Evolutionary conservation across 2,113 vertebrate species (phyloP).

Genomic region (Thomomys bottae): DNA sequence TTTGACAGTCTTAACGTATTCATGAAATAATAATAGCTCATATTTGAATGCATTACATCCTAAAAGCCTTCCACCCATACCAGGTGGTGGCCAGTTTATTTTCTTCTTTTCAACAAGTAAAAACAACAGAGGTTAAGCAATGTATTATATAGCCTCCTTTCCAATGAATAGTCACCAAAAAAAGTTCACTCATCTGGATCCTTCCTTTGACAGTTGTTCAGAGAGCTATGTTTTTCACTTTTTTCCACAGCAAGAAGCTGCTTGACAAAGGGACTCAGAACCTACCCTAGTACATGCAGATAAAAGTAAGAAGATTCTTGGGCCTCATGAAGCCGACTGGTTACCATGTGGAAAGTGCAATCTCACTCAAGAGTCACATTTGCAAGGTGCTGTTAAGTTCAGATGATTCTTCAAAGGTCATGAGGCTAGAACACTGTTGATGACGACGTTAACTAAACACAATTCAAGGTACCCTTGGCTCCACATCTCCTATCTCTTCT

Average conservation of each 20-base stretch:
- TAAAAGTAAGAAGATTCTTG: not conserved
- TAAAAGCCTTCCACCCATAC: not conserved
- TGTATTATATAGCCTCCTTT: not conserved
- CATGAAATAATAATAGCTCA: not conserved
- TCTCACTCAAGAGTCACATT: not conserved
- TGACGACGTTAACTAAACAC: not conserved
- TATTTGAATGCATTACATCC: not conserved
- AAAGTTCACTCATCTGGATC: not conserved
- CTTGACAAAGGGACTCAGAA: not conserved
- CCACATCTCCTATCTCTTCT: not conserved
- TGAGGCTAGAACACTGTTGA: not conserved
- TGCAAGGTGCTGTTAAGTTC: not conserved
- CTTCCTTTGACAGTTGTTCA: not conserved
- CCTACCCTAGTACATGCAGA: too few relatives aligned
- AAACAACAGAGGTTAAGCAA: not conserved
- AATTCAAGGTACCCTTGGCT: not conserved
- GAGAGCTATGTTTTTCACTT: not conserved
- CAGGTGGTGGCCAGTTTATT: not conserved
- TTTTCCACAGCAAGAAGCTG: not conserved
- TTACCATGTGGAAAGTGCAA: not conserved
- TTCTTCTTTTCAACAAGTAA: not conserved
- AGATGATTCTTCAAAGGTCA: conserved; percentile 19
- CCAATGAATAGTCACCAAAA: not conserved
- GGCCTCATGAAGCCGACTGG: not conserved
- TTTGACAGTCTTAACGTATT: not conserved